Evolutionary conservation across 2,888 invertebrate genomes (phyloP).

Genomic region (Neocrepidodera transversa): DNA sequence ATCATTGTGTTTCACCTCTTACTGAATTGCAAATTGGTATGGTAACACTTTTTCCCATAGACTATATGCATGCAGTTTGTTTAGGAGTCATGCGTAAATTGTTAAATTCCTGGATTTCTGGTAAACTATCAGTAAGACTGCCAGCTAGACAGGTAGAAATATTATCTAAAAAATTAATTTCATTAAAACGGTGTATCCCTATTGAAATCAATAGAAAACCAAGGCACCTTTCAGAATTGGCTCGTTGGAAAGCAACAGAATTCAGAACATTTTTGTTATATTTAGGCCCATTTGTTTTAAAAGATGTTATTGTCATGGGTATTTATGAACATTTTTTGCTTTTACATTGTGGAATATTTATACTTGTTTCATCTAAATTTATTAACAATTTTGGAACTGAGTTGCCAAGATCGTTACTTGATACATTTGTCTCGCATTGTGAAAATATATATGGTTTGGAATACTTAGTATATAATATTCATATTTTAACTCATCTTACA

Average conservation of each 20-base stretch:
- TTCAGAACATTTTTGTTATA: background rate
- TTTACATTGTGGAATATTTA: too few relatives aligned
- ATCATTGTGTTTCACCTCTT: background rate
- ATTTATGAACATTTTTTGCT: slow-evolving; percentile 2
- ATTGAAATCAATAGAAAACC: slow-evolving; percentile 3
- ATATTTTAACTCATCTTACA: background rate
- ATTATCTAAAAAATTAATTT: too few relatives aligned
- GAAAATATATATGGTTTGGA: slow-evolving; percentile 1
- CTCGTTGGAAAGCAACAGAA: slow-evolving; percentile 2
- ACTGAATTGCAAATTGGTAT: too few relatives aligned
- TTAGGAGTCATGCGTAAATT: background rate
- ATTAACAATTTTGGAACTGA: too few relatives aligned
- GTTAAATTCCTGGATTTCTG: too few relatives aligned
- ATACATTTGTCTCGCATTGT: too few relatives aligned
- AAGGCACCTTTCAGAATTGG: background rate
- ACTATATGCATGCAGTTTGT: background rate
- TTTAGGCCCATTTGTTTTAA: background rate
- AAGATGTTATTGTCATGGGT: too few relatives aligned
- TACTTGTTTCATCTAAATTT: too few relatives aligned
- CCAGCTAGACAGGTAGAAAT: too few relatives aligned
- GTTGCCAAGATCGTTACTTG: too few relatives aligned
- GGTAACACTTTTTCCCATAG: background rate
- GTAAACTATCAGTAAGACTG: too few relatives aligned
- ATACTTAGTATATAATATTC: background rate
- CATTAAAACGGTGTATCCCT: background rate